Percentiles rank a stretch among this genome's conserved stretches.
These are phyloP conservation scores for Cygnus olor DNA, from an alignment of 2,797 vertebrate species.

Conservation along the genomic window DNA sequence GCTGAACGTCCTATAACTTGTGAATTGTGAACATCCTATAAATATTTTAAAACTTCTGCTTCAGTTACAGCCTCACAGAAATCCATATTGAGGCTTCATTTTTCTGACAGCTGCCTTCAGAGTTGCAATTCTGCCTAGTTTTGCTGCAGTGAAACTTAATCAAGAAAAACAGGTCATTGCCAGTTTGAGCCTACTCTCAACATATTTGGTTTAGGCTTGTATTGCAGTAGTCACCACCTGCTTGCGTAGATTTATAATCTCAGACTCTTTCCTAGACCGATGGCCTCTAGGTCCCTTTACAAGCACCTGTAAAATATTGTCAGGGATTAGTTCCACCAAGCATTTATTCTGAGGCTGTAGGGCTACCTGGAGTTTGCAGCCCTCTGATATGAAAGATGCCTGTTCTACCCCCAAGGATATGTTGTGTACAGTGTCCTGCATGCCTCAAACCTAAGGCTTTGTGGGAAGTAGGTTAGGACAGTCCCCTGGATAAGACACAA, in stretches of 20 bases:
- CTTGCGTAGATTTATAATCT: background rate
- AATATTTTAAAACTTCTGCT: conserved; percentile 55
- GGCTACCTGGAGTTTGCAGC: background rate
- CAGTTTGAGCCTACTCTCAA: background rate
- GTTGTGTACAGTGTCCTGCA: background rate
- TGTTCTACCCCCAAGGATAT: background rate
- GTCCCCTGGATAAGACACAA: background rate
- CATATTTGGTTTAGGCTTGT: background rate
- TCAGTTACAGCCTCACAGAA: conserved; percentile 24
- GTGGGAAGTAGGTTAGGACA: background rate
- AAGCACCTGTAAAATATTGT: background rate
- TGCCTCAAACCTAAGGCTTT: background rate
- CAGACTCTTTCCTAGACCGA: background rate
- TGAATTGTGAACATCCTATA: conserved; percentile 44
- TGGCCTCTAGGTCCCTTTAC: background rate
- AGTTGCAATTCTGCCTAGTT: background rate
- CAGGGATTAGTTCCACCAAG: background rate
- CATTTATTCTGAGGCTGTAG: background rate
- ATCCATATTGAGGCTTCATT: conserved; percentile 22
- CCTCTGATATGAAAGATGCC: background rate
- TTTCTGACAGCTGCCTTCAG: conserved; percentile 1
- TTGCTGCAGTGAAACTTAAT: conserved; percentile 2
- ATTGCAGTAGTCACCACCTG: background rate
- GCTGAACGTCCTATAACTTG: background rate
- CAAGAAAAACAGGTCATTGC: background rate